Base-by-base conservation (phyloP, 2,113 vertebrate species). In the Labeo catla region DNA sequence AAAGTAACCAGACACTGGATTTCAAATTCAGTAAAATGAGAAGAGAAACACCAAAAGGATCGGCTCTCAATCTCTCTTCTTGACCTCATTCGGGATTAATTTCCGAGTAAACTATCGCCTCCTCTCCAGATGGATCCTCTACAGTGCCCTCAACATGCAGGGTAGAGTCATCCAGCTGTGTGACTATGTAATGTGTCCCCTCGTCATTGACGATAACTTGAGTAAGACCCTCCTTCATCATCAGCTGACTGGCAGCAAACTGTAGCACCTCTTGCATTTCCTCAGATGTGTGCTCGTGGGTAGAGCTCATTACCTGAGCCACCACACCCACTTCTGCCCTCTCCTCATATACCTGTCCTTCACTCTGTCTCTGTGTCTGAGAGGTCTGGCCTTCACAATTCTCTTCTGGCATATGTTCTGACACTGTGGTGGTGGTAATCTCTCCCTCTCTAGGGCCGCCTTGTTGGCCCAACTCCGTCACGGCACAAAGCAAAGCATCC, bases 151-250 rank as follows among this genome's bases (percentile, higher is more conserved):
- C 95, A 45, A 96, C 95, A 87, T 96, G 96, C n/a, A 95, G 86
- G 43, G 94, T 93, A 21, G 93, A 94, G 2, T 97, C 93, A 10
- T 97, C 96, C 92, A 99, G 92, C 91, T 97, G 97, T 0, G 98
- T 99, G 76, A 99, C 97, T 0, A 99, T 98, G 91, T 98, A 99
- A 92, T 99, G 98, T 0, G 98, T 99, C 6, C 97, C 98, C 87
- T 98, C 97, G 34, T 97, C 95, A 23, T 98, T 98, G 89, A 99
- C 94, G 19, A 99, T 97, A 87, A 99, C 96, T 92, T 98, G 98
- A 13, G 97, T 97, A 68, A 99, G 93, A 0, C 98, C 97, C 68
- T 99, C 97, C 90, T 97, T 96, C 91, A 98, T 96, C 93, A 98
- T 95, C 87, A 97, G 93, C 90, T 97, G 97, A 78, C 96, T 94